These are phyloP conservation scores for Xerus rutilus DNA, from an alignment of 2,797 vertebrate genomes.

Conservation along the genomic window DNA sequence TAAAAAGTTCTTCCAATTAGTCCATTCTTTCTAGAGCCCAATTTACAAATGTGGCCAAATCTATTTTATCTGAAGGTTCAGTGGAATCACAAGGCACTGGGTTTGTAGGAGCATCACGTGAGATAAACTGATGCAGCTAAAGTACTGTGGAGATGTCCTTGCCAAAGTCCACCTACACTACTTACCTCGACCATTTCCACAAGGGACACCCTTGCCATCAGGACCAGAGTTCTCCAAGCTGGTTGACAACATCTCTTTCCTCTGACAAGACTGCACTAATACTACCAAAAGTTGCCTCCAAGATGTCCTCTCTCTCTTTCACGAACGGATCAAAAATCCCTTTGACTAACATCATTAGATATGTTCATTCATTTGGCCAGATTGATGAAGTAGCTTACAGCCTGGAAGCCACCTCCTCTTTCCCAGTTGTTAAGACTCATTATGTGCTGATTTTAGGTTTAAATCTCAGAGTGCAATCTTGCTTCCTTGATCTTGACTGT, in stretches of 20 bases:
- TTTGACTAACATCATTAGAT: neutral
- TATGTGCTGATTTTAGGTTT: neutral
- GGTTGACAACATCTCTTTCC: neutral
- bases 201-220: neutral
- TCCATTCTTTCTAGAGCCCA: neutral
- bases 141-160: neutral
- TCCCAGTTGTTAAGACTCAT: neutral
- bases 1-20: constrained; percentile 68
- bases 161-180: neutral
- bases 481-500: neutral
- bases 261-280: neutral
- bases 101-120: neutral
- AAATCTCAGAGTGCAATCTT: neutral
- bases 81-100: neutral
- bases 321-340: neutral
- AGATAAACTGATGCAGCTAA: neutral
- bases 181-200: neutral
- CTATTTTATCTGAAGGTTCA: constrained; percentile 37
- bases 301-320: constrained; percentile 13
- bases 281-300: neutral
- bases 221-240: neutral
- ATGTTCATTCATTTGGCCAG: neutral
- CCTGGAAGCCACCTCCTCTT: neutral
- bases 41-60: neutral
- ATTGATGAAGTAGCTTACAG: neutral